A percentile compares a stretch with the other conserved stretches of the same genome.
Conservation (phyloP, 2,113 vertebrate species). For the Emydocephalus ijimae region DNA sequence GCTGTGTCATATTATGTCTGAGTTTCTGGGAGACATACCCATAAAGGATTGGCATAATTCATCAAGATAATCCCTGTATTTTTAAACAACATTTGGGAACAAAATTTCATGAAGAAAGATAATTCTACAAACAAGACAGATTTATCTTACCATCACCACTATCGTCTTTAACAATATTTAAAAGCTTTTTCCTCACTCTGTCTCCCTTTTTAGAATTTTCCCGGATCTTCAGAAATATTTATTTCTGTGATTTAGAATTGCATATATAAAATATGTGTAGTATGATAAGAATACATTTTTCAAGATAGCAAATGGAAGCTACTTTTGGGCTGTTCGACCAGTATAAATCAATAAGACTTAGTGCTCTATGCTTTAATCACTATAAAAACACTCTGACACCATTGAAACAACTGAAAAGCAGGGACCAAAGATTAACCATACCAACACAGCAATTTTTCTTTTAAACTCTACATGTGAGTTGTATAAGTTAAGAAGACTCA, state of each 20-base stretch:
- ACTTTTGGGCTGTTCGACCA: neutral
- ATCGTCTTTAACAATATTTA: neutral
- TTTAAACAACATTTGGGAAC: conserved; percentile 16
- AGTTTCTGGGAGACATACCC: neutral
- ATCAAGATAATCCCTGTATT: neutral
- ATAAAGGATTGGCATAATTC: neutral
- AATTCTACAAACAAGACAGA: neutral
- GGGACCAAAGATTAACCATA: neutral
- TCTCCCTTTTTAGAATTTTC: neutral
- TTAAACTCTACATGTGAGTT: neutral
- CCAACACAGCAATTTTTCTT: neutral
- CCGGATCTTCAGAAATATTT: neutral
- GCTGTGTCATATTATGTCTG: neutral
- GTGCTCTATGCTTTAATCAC: neutral
- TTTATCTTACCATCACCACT: neutral
- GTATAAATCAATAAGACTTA: neutral
- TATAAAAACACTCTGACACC: neutral
- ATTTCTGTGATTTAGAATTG: neutral
- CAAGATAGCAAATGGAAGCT: neutral
- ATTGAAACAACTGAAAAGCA: neutral
- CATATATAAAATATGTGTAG: neutral
- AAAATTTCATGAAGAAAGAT: neutral
- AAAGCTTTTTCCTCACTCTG: neutral
- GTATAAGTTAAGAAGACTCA: conserved; percentile 18
- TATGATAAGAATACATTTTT: neutral